Percentiles rank a stretch among this genome's conserved stretches.
These are phyloP conservation scores for Matsumurasca onukii DNA, from an alignment of 1,140 invertebrate species.

Conservation along the genomic window DNA sequence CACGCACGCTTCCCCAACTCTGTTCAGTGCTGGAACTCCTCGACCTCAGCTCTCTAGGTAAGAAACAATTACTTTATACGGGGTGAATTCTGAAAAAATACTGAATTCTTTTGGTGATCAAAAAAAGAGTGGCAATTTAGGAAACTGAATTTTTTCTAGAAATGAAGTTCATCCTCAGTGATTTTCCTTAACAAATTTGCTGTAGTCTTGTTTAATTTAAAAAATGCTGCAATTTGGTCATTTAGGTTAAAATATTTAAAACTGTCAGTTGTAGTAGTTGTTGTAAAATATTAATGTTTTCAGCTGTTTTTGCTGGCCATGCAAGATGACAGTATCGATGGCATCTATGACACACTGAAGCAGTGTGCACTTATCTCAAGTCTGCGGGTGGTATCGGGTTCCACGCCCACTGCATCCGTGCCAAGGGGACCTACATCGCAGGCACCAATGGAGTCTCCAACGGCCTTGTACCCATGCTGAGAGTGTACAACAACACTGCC, in stretches of 20 bases:
- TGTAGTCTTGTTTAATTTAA: no score
- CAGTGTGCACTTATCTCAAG: slow-evolving; percentile 96
- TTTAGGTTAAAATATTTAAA: no score
- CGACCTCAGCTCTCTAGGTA: slow-evolving; percentile 88
- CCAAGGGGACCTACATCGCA: slow-evolving; percentile 87
- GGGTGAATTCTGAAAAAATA: slow-evolving; percentile 1
- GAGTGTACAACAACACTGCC: slow-evolving; percentile 96
- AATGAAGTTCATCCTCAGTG: no score
- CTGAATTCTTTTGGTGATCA: slow-evolving; percentile 3
- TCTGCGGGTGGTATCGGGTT: slow-evolving; percentile 96
- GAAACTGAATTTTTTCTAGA: no score
- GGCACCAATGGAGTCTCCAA: slow-evolving; percentile 96
- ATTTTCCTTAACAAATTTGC: no score
- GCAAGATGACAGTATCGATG: slow-evolving; percentile 95
- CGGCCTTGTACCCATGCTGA: slow-evolving; percentile 96
- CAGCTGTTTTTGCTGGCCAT: slow-evolving; percentile 96
- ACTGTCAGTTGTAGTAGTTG: no score
- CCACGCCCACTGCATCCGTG: slow-evolving; percentile 95
- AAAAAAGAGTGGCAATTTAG: no score
- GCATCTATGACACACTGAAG: slow-evolving; percentile 95
- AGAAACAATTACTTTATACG: no score
- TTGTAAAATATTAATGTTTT: no score
- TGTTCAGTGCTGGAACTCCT: slow-evolving; percentile 93
- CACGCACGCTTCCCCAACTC: slow-evolving; percentile 96
- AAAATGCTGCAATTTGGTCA: no score